Evolutionary conservation across 2,797 vertebrate species (phyloP).

Genomic region (Dendrocincla tyrannina): DNA sequence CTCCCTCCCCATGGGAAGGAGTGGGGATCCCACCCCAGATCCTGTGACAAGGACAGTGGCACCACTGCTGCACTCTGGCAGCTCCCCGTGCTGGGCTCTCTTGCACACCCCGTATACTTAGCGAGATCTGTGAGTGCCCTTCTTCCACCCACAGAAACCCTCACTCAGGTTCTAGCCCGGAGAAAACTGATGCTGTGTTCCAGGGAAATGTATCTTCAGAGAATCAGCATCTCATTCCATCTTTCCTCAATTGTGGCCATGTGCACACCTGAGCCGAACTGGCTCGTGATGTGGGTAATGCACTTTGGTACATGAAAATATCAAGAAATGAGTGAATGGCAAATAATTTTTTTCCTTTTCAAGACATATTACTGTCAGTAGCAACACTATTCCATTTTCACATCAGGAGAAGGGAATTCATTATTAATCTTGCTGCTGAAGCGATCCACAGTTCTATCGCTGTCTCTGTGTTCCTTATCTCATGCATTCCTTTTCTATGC

Average conservation of each 20-base stretch:
- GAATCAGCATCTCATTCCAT: accelerated
- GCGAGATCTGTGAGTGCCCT: background rate
- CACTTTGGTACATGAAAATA: background rate
- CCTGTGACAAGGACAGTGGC: background rate
- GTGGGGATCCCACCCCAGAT: accelerated
- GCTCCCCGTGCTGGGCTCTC: background rate
- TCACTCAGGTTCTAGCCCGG: background rate
- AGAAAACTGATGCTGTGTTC: accelerated
- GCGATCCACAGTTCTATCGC: background rate
- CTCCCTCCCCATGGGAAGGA: background rate
- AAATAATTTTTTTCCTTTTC: background rate
- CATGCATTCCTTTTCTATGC: background rate
- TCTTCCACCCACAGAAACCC: background rate
- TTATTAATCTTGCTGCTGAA: background rate
- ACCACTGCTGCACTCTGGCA: background rate
- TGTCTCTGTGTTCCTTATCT: background rate
- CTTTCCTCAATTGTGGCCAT: accelerated
- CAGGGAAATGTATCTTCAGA: accelerated
- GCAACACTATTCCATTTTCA: background rate
- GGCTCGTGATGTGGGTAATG: no score
- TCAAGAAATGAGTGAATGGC: background rate
- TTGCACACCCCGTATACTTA: background rate
- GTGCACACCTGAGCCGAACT: accelerated
- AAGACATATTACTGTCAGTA: background rate
- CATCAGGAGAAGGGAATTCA: background rate